Conservation (phyloP, 2,113 vertebrate genomes). For the Petrocephalus zakoni region DNA sequence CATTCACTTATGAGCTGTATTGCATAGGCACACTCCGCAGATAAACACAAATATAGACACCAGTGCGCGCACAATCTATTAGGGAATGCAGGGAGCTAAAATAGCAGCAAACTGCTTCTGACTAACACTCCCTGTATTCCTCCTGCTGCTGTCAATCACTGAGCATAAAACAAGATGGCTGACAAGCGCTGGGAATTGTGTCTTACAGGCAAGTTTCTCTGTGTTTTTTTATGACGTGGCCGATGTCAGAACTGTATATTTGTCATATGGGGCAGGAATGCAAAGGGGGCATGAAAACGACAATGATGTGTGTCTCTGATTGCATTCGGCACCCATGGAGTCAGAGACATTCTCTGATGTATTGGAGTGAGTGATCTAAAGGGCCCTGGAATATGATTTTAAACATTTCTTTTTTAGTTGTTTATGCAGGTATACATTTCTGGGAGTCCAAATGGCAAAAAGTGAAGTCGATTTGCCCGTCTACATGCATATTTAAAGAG, state of each 20-base stretch:
- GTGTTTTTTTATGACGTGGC: neutral
- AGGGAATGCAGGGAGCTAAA: constrained; percentile 44
- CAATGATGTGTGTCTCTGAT: neutral
- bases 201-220: constrained; percentile 58
- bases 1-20: neutral
- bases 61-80: constrained; percentile 16
- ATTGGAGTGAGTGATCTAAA: neutral
- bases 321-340: neutral
- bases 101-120: constrained; percentile 45
- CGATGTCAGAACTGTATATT: neutral
- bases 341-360: neutral
- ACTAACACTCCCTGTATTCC: constrained; percentile 37
- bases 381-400: neutral
- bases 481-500: neutral
- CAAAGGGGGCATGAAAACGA: neutral
- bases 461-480: neutral
- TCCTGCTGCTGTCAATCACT: constrained; percentile 64
- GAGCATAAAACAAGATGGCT: constrained; percentile 62
- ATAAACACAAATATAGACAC: constrained; percentile 22
- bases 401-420: neutral
- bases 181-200: constrained; percentile 49
- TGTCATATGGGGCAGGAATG: neutral
- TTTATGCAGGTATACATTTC: neutral
- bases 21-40: neutral
- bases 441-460: neutral